phyloP scores from a whole-genome alignment of 2,797 vertebrate genomes.

The Callimico goeldii region DNA sequence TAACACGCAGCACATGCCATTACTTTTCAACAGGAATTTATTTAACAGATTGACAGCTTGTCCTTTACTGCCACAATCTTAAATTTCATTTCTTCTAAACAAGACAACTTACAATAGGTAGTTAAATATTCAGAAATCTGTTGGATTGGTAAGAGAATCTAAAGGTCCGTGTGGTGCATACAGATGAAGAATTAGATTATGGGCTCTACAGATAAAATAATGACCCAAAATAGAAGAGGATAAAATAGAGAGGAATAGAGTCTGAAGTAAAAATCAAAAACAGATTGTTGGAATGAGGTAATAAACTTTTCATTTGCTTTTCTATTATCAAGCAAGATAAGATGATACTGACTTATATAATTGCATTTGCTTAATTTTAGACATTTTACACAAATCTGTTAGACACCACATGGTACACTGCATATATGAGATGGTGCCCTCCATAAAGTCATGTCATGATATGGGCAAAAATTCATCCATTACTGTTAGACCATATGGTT shows the following conservation, averaged over 20 bases:
- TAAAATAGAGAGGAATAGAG: not conserved
- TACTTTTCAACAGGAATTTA: conserved; percentile 75
- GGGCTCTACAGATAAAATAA: not conserved
- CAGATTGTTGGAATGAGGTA: not conserved
- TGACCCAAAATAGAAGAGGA: not conserved
- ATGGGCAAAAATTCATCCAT: not conserved
- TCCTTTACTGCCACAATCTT: conserved; percentile 54
- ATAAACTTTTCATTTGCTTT: not conserved
- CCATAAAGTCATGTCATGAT: not conserved
- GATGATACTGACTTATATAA: not conserved
- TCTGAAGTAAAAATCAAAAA: not conserved
- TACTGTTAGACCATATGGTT: not conserved
- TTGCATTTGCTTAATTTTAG: not conserved
- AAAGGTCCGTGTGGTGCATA: not conserved
- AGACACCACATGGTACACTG: not conserved
- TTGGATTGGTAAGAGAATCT: not conserved
- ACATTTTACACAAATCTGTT: not conserved
- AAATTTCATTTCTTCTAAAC: conserved; percentile 57
- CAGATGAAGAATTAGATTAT: conserved; percentile 3
- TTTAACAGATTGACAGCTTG: conserved; percentile 73
- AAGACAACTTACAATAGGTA: conserved; percentile 25
- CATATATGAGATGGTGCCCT: not conserved
- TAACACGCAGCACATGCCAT: conserved; percentile 73
- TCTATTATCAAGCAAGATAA: not conserved
- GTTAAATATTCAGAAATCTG: conserved; percentile 25